Percentiles rank a stretch among this genome's conserved stretches.
Conservation (phyloP, 2,888 invertebrate genomes). For the Metopia argyrocephala region DNA sequence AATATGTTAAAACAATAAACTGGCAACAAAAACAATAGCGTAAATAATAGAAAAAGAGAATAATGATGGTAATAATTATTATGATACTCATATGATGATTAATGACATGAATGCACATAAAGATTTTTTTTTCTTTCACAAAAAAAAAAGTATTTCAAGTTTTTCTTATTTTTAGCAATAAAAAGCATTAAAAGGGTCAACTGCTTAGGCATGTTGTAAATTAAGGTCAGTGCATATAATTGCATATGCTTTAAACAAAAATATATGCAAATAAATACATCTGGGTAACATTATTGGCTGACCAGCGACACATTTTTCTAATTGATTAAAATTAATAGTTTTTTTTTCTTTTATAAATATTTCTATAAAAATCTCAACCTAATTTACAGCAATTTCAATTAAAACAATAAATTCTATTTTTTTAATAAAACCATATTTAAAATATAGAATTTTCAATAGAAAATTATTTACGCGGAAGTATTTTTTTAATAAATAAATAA, state of each 20-base stretch:
- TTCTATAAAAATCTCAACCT: slow-evolving; percentile 5
- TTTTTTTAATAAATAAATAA: neutral
- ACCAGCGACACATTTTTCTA: neutral
- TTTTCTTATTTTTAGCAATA: slow-evolving; percentile 3
- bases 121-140: neutral
- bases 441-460: neutral
- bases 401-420: neutral
- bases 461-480: neutral
- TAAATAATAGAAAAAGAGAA: neutral
- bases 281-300: slow-evolving; percentile 12
- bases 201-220: slow-evolving; percentile 3
- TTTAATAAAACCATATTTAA: neutral
- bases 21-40: slow-evolving; percentile 20
- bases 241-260: slow-evolving; percentile 14
- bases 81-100: slow-evolving; percentile 3
- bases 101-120: neutral
- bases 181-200: slow-evolving; percentile 20
- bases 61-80: slow-evolving; percentile 17
- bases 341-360: slow-evolving; percentile 18
- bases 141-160: slow-evolving; percentile 40
- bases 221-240: slow-evolving; percentile 36
- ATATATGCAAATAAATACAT: neutral
- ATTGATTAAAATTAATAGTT: slow-evolving; percentile 32
- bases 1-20: slow-evolving; percentile 61
- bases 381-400: no score